phyloP scores from a whole-genome alignment of 2,797 vertebrate genomes.

The Strix occidentalis region DNA sequence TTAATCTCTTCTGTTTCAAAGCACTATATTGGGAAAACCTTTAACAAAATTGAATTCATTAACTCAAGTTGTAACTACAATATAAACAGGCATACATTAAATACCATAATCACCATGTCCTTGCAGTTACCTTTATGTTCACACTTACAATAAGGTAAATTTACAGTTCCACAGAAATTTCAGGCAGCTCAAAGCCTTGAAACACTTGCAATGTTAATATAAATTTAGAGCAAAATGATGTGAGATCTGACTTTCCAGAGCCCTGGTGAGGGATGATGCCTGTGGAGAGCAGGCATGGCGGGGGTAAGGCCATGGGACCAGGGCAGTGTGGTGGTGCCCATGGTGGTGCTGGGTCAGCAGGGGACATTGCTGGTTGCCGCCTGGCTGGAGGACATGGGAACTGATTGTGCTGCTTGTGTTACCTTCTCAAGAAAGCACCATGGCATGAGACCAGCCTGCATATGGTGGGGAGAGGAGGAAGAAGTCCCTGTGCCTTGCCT shows the following conservation, averaged over 20 bases:
- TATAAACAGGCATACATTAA: conserved; percentile 29
- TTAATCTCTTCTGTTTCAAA: conserved; percentile 48
- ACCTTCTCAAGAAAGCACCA: not conserved
- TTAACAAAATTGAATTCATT: conserved; percentile 41
- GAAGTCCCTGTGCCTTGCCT: fast-evolving
- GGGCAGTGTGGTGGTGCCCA: not conserved
- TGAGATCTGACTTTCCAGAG: not conserved
- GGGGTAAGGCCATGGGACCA: fast-evolving
- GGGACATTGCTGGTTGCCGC: not conserved
- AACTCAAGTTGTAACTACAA: not conserved
- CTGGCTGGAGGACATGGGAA: not conserved
- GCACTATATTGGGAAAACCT: conserved; percentile 4
- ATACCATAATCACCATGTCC: not conserved
- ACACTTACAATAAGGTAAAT: not conserved
- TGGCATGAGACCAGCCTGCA: not conserved
- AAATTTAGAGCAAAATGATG: not conserved
- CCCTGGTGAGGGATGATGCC: not conserved
- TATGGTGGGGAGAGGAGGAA: not conserved
- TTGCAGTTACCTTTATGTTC: conserved; percentile 9
- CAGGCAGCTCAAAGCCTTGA: not conserved
- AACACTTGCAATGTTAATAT: not conserved
- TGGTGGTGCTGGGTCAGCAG: not conserved
- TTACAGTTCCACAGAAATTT: not conserved
- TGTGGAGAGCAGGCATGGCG: no score
- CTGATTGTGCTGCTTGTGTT: not conserved